Conservation (phyloP, 2,888 invertebrate genomes). For the Drymonia ruficornis region DNA sequence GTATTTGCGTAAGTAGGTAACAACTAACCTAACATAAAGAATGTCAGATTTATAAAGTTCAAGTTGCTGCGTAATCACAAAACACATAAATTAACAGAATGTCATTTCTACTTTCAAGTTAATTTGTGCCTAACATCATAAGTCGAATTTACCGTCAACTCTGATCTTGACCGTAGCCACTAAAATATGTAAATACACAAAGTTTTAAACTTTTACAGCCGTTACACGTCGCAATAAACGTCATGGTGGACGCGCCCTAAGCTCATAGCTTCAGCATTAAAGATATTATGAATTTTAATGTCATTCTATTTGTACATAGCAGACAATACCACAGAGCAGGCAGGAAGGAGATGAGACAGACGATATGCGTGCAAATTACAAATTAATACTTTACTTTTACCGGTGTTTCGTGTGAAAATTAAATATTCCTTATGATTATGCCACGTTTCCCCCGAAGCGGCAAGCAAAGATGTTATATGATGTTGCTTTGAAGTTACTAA, state of each 20-base stretch:
- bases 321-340: conserved; percentile 26
- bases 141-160: neutral
- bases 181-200: conserved; percentile 7
- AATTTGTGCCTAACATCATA: neutral
- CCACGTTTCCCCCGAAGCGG: too few relatives aligned
- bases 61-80: neutral
- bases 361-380: conserved; percentile 42
- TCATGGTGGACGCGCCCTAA: conserved; percentile 10
- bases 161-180: neutral
- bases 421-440: neutral
- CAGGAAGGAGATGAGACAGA: conserved; percentile 43
- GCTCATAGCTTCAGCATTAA: conserved; percentile 33
- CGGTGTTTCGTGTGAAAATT: neutral
- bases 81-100: neutral
- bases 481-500: too few relatives aligned
- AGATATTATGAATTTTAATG: conserved; percentile 54
- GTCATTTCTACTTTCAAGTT: neutral
- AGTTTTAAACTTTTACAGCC: conserved; percentile 14
- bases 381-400: conserved; percentile 27
- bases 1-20: too few relatives aligned
- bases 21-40: too few relatives aligned
- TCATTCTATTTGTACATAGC: conserved; percentile 34
- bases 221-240: conserved; percentile 10
- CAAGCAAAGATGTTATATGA: too few relatives aligned
- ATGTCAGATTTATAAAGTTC: neutral